phyloP scores from a whole-genome alignment of 2,797 vertebrate genomes.

The Hyperoplus immaculatus region DNA sequence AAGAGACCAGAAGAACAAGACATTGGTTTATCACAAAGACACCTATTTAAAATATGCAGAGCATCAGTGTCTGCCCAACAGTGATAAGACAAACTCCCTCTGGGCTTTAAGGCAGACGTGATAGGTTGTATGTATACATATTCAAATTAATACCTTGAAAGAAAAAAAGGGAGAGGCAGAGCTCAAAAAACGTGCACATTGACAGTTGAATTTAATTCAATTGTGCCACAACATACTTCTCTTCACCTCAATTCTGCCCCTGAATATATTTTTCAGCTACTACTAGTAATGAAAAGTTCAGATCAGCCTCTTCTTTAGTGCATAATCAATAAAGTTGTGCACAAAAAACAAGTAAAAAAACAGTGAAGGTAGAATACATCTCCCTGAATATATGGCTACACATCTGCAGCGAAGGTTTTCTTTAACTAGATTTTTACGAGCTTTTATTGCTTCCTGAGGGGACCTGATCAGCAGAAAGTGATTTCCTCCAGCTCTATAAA shows the following conservation, averaged over 20 bases:
- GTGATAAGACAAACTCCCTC: conserved; percentile 22
- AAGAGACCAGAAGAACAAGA: background rate
- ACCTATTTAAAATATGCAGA: background rate
- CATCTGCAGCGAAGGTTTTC: background rate
- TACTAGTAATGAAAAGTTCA: background rate
- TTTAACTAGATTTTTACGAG: background rate
- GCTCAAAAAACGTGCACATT: too few species aligned
- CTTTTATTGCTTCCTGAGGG: background rate
- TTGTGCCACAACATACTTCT: background rate
- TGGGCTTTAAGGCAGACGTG: background rate
- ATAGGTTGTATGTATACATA: background rate
- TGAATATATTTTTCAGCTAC: background rate
- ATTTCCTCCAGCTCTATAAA: conserved; percentile 29
- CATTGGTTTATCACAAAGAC: background rate
- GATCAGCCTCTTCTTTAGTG: background rate
- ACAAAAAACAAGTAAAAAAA: background rate
- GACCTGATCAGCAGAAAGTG: conserved; percentile 12
- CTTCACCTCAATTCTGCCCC: background rate
- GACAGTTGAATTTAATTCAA: conserved; percentile 2
- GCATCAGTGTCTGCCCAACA: background rate
- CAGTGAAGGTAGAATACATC: background rate
- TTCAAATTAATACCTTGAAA: too few species aligned
- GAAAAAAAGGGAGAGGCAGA: background rate
- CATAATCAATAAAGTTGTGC: too few species aligned
- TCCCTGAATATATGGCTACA: background rate